Base-by-base conservation (phyloP, 2,888 invertebrate species). In the Thereva unica region DNA sequence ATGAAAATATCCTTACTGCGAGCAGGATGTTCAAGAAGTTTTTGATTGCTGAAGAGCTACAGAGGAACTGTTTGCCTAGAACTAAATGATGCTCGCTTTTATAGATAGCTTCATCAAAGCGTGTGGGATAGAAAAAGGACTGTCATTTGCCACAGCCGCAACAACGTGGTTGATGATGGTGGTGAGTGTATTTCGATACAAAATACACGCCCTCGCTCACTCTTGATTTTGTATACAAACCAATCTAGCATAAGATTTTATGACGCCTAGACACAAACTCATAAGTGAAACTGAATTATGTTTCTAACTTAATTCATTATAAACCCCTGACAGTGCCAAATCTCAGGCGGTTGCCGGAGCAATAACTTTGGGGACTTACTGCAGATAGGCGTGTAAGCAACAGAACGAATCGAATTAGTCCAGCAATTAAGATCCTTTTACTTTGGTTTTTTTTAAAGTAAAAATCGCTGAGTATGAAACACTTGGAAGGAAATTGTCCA, bases 51-150 rank as follows among this genome's bases (percentile, higher is more conserved):
- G 70, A 68, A 71, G 64, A 45, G 69, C 64, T 70, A 56, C 42
- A 65, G 10, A 42, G 53, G 49, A 71, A 73, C 73, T 75, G 74
- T 69, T 74, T 65, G 55, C 45, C 55, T 45, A 41, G 10, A 23
- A 41, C n/a, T 50, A 37, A 9, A 2, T 61, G 50, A 8, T 37
- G 10, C 37, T 54, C 1, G 35, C 66, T 68, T 68, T 68, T 68
- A 68, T 68, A 68, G 9, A 61, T 35, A 23, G 34, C 34, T 50
- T 40, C 42, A n/a, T 57, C 40, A 47, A 7, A 49, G n/a, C 10
- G 10, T n/a, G 10, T n/a, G 10, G 6, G 40, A 40, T 55, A 40
- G 54, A 7, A 10, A 7, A 53, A 50, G 12, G 12, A n/a, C 47
- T 10, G 10, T 7, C 12, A 47, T n/a, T 12, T 23, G 34, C 12